Conservation (phyloP, 37 sponge, comb jelly and placozoan species). For the Agelas oroides region DNA sequence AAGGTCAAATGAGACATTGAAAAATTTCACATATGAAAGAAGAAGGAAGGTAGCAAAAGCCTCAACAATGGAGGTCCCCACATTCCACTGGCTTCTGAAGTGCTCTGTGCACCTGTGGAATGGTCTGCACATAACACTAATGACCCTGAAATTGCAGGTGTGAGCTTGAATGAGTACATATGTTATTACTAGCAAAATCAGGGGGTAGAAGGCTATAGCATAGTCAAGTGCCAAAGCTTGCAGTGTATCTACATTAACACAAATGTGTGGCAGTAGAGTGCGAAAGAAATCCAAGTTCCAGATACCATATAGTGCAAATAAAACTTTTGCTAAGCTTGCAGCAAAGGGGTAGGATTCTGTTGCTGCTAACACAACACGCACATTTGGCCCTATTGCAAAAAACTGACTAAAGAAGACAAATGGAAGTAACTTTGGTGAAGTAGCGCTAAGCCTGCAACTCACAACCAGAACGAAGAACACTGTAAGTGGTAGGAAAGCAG, state of each 20-base stretch:
- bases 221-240: slow-evolving; percentile 27
- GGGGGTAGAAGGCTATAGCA: slow-evolving; percentile 39
- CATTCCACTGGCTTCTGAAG: slow-evolving; percentile 41
- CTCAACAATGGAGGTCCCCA: slow-evolving; percentile 40
- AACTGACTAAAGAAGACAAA: too few species aligned
- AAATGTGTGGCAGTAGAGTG: background rate
- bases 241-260: slow-evolving; percentile 16
- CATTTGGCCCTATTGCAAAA: too few species aligned
- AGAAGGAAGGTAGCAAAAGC: slow-evolving; percentile 66
- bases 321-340: background rate
- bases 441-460: too few species aligned
- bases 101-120: slow-evolving; percentile 21
- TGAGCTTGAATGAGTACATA: slow-evolving; percentile 16
- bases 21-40: slow-evolving; percentile 59
- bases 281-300: slow-evolving; percentile 47
- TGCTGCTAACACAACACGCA: too few species aligned
- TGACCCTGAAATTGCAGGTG: background rate
- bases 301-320: slow-evolving; percentile 5
- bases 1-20: slow-evolving; percentile 44
- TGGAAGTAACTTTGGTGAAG: too few species aligned
- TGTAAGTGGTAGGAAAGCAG: too few species aligned
- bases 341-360: too few species aligned
- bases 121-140: slow-evolving; percentile 18
- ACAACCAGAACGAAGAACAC: too few species aligned
- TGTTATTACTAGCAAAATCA: slow-evolving; percentile 4